Conservation (phyloP, 2,113 vertebrate genomes). For the Circaetus gallicus region DNA sequence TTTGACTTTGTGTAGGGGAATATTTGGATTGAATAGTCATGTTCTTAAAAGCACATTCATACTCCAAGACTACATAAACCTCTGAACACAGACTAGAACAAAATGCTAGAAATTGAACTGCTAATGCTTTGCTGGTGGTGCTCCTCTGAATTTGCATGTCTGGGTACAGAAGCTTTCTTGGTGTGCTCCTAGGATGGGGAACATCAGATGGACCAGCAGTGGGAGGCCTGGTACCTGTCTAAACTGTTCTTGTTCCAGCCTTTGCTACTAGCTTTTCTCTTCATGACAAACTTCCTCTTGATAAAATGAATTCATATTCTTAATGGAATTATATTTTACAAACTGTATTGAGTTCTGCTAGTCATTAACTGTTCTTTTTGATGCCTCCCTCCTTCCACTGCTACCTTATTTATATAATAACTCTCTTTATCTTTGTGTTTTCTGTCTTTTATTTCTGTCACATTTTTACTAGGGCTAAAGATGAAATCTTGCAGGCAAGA, state of each 20-base stretch:
- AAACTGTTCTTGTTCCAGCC: background rate
- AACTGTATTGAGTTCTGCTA: background rate
- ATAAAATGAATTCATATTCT: background rate
- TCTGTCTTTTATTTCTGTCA: constrained; percentile 51
- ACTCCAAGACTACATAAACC: background rate
- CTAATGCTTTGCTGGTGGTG: background rate
- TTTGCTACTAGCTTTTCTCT: constrained; percentile 7
- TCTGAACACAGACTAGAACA: background rate
- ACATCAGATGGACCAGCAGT: background rate
- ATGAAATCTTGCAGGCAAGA: constrained; percentile 54
- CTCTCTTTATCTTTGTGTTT: constrained; percentile 47
- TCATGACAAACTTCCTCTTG: background rate
- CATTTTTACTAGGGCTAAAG: constrained; percentile 56
- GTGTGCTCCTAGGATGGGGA: background rate
- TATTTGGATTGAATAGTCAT: background rate
- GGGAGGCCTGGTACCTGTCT: background rate
- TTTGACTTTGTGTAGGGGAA: background rate
- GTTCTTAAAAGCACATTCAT: background rate
- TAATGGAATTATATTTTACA: background rate
- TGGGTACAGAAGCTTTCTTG: background rate
- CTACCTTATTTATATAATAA: constrained; percentile 16
- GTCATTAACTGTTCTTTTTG: background rate
- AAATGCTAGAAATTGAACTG: background rate
- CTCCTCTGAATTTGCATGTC: background rate
- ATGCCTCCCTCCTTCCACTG: background rate